Evolutionary conservation across 1,140 invertebrate genomes (phyloP).

Genomic region (Hylyphantes graminicola): DNA sequence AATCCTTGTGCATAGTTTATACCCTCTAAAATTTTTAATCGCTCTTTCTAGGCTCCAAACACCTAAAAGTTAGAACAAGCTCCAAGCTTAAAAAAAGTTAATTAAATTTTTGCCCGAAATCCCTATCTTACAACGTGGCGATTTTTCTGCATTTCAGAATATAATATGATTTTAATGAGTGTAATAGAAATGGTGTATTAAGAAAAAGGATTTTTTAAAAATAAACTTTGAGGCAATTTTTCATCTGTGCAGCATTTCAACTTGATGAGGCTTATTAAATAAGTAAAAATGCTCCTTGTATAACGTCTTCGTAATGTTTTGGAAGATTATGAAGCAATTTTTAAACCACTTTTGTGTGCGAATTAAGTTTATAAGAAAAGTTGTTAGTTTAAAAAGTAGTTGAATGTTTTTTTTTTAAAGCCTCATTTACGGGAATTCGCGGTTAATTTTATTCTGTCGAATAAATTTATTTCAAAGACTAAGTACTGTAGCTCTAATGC

Average conservation of each 20-base stretch:
- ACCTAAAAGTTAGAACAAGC: not conserved
- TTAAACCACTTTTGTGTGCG: no score
- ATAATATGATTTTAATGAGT: conserved; percentile 49
- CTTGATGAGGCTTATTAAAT: no score
- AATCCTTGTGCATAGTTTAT: conserved; percentile 22
- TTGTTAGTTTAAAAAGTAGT: no score
- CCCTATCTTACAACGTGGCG: conserved; percentile 12
- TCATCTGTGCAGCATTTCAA: not conserved
- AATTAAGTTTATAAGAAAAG: no score
- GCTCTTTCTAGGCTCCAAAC: not conserved
- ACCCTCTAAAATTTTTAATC: conserved; percentile 47
- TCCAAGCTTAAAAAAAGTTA: conserved; percentile 34
- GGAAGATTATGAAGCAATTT: no score
- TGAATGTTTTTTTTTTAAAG: no score
- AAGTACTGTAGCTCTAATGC: no score
- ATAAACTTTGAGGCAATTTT: not conserved
- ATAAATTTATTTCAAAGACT: no score
- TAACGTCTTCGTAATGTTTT: no score
- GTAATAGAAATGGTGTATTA: conserved; percentile 38
- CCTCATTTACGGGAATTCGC: no score
- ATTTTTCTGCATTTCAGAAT: conserved; percentile 28
- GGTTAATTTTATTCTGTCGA: no score
- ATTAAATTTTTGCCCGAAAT: conserved; percentile 43
- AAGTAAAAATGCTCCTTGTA: no score
- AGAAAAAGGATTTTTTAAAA: conserved; percentile 6